Base-by-base conservation (phyloP, 2,888 invertebrate species). In the Monopis laevigella region DNA sequence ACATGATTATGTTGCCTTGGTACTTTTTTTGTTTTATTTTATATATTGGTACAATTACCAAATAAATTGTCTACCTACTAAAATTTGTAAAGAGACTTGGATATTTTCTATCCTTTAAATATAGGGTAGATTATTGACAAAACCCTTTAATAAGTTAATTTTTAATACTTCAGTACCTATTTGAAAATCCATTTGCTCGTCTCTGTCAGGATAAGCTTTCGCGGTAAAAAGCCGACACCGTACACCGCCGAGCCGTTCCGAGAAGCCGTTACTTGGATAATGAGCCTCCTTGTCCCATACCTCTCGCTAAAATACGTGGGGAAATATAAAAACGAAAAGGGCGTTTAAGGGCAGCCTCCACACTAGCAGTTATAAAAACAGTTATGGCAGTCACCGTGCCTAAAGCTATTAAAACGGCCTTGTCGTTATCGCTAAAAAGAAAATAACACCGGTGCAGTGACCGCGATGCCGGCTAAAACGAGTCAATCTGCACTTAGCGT, bases 371-470 rank as follows among this genome's bases (percentile, higher is more conserved):
- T 16, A 36, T 36, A 36, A 36, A 36, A 36, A 36, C 36, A 21
- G 21, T 36, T 36, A 36, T 5, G 24, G 10, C 24, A 55, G 52
- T 56, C 58, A 66, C 64, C 70, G 65, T 72, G 65, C 66, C 70
- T 58, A 67, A 73, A 68, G 63, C 67, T 59, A 70, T 73, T 70
- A 71, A 58, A 57, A 58, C 58, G 69, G 70, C 72, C 75, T 73
- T 72, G 72, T 51, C 57, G 68, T 71, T 75, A 75, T 74, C 74
- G 72, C 62, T 55, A 45, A 44, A 42, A 41, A 44, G 41, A 45
- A 43, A 45, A 43, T 40, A 42, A 43, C 30, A 12, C 18, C 40
- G 41, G 45, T 43, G 45, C 45, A 39, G 17, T 41, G 45, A 40
- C 45, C 45, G 45, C 43, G 34, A 38, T 41, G 16, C 8, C 47